Percentiles rank a stretch among this genome's conserved stretches.
These are phyloP conservation scores for Lithophane semibrunnea DNA, from an alignment of 2,888 invertebrate genomes.

Conservation along the genomic window DNA sequence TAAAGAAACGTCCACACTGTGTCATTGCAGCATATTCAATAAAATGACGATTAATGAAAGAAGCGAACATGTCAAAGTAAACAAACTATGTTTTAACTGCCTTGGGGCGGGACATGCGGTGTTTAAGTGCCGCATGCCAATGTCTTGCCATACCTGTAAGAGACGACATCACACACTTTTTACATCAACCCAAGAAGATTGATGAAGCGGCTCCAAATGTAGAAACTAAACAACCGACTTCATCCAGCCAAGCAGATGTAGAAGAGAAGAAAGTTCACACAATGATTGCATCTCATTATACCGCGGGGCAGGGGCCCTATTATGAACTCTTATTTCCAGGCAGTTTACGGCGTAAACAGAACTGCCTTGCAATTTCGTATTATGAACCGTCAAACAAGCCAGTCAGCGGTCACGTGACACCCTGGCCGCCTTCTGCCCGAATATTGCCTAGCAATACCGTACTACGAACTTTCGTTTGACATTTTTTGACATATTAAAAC, in stretches of 20 bases:
- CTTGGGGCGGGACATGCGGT: background rate
- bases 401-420: no score
- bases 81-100: constrained; percentile 18
- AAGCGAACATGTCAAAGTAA: constrained; percentile 9
- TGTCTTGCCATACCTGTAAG: background rate
- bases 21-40: background rate
- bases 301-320: no score
- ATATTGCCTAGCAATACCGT: no score
- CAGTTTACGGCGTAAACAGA: no score
- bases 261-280: background rate
- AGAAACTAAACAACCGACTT: constrained; percentile 1
- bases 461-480: no score
- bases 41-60: constrained; percentile 1
- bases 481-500: no score
- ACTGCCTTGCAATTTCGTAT: no score
- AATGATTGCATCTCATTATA: background rate
- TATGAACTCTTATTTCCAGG: no score
- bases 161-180: constrained; percentile 13
- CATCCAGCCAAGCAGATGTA: constrained; percentile 1
- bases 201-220: constrained; percentile 1
- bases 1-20: background rate
- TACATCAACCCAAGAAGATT: constrained; percentile 14
- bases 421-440: no score
- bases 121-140: background rate
- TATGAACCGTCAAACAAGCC: no score